A percentile compares a stretch with the other conserved stretches of the same genome.
Conservation (phyloP, 2,113 vertebrate species). For the Irena cyanogastra region DNA sequence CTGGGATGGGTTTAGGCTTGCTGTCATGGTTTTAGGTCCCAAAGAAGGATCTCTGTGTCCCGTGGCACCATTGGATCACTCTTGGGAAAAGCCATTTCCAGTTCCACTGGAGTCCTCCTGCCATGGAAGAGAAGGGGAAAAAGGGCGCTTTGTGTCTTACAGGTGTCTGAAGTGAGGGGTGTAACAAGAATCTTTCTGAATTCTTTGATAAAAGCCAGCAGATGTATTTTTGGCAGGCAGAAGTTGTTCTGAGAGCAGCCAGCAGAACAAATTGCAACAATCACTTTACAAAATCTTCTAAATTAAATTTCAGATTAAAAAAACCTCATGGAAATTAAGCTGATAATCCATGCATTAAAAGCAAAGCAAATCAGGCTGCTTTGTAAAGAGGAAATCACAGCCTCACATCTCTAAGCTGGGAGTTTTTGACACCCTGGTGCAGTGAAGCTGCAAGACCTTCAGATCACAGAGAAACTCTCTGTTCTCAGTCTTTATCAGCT, state of each 20-base stretch:
- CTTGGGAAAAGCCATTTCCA: neutral
- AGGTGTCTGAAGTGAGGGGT: neutral
- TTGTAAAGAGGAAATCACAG: neutral
- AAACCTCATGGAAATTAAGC: neutral
- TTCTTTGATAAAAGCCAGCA: neutral
- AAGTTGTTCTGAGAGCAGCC: neutral
- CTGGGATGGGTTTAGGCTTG: neutral
- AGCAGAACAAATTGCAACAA: neutral
- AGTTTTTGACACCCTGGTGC: neutral
- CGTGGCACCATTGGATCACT: neutral
- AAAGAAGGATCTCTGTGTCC: neutral
- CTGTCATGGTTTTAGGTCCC: neutral
- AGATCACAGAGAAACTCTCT: neutral
- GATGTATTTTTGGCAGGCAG: neutral
- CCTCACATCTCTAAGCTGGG: neutral
- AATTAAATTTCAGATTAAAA: conserved; percentile 16
- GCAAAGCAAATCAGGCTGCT: neutral
- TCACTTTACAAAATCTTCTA: neutral
- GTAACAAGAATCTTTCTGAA: neutral
- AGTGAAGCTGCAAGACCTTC: neutral
- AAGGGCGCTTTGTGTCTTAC: neutral
- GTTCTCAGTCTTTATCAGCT: neutral
- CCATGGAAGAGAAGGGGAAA: neutral
- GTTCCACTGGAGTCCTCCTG: neutral
- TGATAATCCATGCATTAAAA: neutral